These are phyloP conservation scores for Spisula subtruncata DNA, from an alignment of 2,888 invertebrate genomes.

Conservation along the genomic window DNA sequence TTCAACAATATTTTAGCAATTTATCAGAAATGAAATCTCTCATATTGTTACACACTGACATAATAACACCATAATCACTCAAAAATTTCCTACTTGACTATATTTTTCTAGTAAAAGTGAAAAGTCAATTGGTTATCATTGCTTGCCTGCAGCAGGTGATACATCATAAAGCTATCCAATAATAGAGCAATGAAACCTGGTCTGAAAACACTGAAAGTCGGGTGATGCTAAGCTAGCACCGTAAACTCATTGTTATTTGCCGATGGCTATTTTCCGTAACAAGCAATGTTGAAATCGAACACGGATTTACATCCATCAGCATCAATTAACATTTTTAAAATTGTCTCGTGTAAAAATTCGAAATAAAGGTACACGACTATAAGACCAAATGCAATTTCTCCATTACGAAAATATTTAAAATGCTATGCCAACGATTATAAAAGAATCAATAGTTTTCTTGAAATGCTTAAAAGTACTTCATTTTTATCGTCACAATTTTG, in stretches of 20 bases:
- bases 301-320: too few species aligned
- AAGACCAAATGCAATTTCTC: too few species aligned
- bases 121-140: conserved; percentile 8
- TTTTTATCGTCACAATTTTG: too few species aligned
- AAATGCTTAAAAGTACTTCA: too few species aligned
- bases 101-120: neutral
- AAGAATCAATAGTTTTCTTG: too few species aligned
- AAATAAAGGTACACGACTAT: too few species aligned
- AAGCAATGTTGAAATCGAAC: neutral
- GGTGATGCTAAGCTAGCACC: neutral
- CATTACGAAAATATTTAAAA: too few species aligned
- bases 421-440: too few species aligned
- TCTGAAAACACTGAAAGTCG: neutral
- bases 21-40: too few species aligned
- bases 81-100: neutral
- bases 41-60: neutral
- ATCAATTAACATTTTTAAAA: too few species aligned
- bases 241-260: neutral
- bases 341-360: too few species aligned
- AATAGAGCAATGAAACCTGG: neutral
- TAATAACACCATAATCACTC: neutral
- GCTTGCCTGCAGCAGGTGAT: neutral
- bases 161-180: neutral
- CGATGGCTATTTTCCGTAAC: neutral
- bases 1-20: too few species aligned